Base-by-base conservation (phyloP, 2,113 vertebrate genomes). In the Ciconia maguari region DNA sequence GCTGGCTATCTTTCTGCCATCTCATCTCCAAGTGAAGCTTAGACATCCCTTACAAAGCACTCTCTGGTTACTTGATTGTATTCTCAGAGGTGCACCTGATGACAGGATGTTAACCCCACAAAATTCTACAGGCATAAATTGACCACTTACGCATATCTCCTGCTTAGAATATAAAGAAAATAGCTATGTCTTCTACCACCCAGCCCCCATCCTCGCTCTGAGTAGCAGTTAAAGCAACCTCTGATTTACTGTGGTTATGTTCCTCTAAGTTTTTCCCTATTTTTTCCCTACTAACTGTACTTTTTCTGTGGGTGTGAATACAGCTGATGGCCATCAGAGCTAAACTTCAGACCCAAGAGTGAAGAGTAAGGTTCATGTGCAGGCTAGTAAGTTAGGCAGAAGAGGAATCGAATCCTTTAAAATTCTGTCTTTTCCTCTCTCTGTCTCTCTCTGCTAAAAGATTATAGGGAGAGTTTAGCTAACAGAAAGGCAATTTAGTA, bases 131-230 rank as follows among this genome's bases (percentile, higher is more conserved):
- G 72, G 25, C 41, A 13, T 27, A 57, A 61, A 57, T 71, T 1
- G 1, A 38, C 34, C 13, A 7, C 18, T 55, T 70, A 9, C 51
- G 6, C 14, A 1, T 27, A 65, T 48, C 12, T 86, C 13, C 16
- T 71, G 8, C 16, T 36, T 52, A 24, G 11, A 71, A 44, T 51
- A 24, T 34, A 30, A 87, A 75, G 49, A 48, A 52, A 76, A 44
- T 29, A 84, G 21, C 26, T 57, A 1, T 24, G 5, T 24, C 12
- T 41, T 66, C 24, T 9, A 13, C 4, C 25, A 1, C 1, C 5
- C 29, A 64, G 41, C 16, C 26, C 16, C 7, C 11, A 2, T 60
- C 25, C 16, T 61, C 24, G 46, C 21, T 13, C 44, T 41, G 49
- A 32, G 27, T 2, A 49, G 22, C 42, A 58, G 29, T 58, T 89